Base-by-base conservation (phyloP, 1,140 invertebrate genomes). In the Zaprionus africanus region DNA sequence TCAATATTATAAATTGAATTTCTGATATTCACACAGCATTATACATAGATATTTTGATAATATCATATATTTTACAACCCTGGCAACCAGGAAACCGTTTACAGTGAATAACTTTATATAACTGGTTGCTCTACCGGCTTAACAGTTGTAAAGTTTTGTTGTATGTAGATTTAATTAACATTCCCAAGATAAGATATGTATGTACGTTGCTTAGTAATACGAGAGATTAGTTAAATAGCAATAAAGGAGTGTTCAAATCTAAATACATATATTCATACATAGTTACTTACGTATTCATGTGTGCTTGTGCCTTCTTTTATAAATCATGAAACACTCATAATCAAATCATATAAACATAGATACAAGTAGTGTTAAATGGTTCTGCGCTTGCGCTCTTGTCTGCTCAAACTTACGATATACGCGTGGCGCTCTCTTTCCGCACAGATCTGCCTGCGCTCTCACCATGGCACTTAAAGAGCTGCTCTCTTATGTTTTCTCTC, bases 381-480 rank as follows among this genome's bases (percentile, higher is more conserved):
- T 59, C 28, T 74, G 31, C 68, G 57, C 61, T 71, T 76, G 68
- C 64, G 64, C 71, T 67, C 59, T 75, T 9, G 11, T 1, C 6
- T 46, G 11, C 17, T 41, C 7, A 22, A 28, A 69, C 5, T 69
- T 87, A 82, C 79, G 83, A 74, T 77, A 87, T 85, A 85, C 59
- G 31, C 22, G 13, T 12, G 11, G 4, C 19, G 51, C 43, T 43
- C 31, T 59, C 26, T 15, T 51, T 63, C 2, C 12, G 41, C 36
- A 41, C 26, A 49, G 38, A 57, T 64, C 34, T 59, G 72, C 53
- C 34, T 63, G 43, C 38, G 49, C 59, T 63, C 17, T 28, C 28
- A 28, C 6, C 28, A 28, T 6, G 26, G 5, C 26, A 26, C 26
- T 26, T 26, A 6, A 1, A 1, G 6, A 1, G 36, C 38, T 43